phyloP scores from a whole-genome alignment of 1,140 invertebrate genomes.

The Scylla paramamosain region DNA sequence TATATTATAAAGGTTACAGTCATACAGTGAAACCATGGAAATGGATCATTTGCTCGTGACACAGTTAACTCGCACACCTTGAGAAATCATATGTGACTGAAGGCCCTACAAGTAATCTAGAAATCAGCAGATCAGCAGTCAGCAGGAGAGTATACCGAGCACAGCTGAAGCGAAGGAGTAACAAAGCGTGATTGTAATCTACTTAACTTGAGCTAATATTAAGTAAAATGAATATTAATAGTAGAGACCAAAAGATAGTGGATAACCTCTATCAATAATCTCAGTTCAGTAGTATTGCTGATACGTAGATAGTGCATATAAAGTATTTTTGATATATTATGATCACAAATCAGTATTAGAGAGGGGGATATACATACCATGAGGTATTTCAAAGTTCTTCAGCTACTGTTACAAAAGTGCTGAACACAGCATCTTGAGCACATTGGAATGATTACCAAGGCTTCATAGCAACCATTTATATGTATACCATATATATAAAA shows the following conservation, averaged over 20 bases:
- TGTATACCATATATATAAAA: slow-evolving; percentile 57
- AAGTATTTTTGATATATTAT: slow-evolving; percentile 70
- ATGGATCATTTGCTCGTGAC: neutral
- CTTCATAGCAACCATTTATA: slow-evolving; percentile 69
- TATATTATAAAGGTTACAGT: slow-evolving; percentile 38
- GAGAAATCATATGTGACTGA: slow-evolving; percentile 42
- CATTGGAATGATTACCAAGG: slow-evolving; percentile 69
- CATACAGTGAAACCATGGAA: slow-evolving; percentile 47
- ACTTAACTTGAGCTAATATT: slow-evolving; percentile 58
- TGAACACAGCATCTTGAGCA: slow-evolving; percentile 74
- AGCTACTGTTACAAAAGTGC: slow-evolving; percentile 73
- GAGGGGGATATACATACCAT: slow-evolving; percentile 68
- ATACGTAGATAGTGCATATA: slow-evolving; percentile 66
- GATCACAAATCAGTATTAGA: slow-evolving; percentile 68
- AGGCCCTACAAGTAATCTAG: neutral
- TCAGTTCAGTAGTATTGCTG: slow-evolving; percentile 62
- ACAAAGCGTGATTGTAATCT: slow-evolving; percentile 51
- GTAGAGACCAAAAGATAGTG: slow-evolving; percentile 60
- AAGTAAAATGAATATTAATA: slow-evolving; percentile 55
- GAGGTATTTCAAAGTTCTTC: slow-evolving; percentile 70
- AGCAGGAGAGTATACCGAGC: neutral
- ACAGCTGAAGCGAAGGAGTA: slow-evolving; percentile 12
- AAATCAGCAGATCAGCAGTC: neutral
- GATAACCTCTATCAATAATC: slow-evolving; percentile 50
- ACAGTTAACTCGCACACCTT: neutral